phyloP scores from a whole-genome alignment of 1,140 invertebrate species.

The Brachionus manjavacas region DNA sequence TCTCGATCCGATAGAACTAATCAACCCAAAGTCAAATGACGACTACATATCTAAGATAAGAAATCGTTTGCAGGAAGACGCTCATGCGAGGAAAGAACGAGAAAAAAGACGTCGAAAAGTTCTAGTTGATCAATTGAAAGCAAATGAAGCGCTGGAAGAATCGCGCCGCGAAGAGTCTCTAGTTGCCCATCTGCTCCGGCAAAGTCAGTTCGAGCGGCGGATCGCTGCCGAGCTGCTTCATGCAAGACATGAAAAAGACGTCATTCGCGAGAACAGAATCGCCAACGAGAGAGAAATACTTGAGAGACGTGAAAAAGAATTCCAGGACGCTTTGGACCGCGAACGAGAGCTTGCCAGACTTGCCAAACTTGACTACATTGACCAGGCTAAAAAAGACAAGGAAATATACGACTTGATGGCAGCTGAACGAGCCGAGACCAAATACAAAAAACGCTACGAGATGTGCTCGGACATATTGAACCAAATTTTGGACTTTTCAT shows the following conservation, averaged over 20 bases:
- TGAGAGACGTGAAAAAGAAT: constrained; percentile 52
- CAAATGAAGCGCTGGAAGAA: constrained; percentile 55
- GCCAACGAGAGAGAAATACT: constrained; percentile 54
- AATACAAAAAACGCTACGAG: constrained; percentile 53
- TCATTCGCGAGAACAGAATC: constrained; percentile 54
- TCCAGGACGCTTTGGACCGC: constrained; percentile 54
- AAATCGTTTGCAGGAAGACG: constrained; percentile 54
- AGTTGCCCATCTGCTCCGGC: constrained; percentile 55
- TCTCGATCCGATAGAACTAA: constrained; percentile 44
- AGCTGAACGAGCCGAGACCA: constrained; percentile 51
- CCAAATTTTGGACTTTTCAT: constrained; percentile 53
- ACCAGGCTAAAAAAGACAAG: constrained; percentile 52
- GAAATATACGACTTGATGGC: constrained; percentile 53
- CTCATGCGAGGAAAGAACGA: constrained; percentile 51
- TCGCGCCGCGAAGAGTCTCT: constrained; percentile 54
- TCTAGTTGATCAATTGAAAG: constrained; percentile 55
- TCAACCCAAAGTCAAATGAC: constrained; percentile 52
- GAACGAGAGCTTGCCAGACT: constrained; percentile 54
- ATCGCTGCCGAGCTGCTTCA: constrained; percentile 57
- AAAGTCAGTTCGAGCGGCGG: constrained; percentile 56
- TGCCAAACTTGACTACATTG: constrained; percentile 52
- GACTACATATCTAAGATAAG: constrained; percentile 56
- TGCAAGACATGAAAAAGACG: constrained; percentile 56
- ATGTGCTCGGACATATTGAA: constrained; percentile 50
- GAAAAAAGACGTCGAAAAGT: constrained; percentile 57